Evolutionary conservation across 1,140 invertebrate genomes (phyloP), one percentile per base, ranked within the genome.

Genomic region (Drosophila guanche): DNA sequence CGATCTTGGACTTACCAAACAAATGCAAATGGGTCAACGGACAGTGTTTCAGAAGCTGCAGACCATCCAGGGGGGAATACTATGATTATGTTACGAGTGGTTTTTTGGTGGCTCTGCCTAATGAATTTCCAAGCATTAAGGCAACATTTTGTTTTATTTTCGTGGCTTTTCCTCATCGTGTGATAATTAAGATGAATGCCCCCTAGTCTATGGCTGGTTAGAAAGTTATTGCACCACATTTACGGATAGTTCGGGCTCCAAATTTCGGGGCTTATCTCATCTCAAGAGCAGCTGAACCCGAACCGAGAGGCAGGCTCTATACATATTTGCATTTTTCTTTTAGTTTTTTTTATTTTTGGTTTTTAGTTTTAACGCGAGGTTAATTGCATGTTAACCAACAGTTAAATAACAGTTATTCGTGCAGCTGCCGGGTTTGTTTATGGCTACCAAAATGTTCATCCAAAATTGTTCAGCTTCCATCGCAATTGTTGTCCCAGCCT

Each of bases 181-280:
- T 86, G 77, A 88, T 86, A 86, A 86, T 88, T 86, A 86, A 86
- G 81, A 86, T 79, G 81, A 88, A 86, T 88, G 81, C 86, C 81
- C 83, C 58, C 61, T 6, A n/a, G 37, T 41, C 48, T 51, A 5
- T 47, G 25, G n/a, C 61, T 68, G 53, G 60, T 76, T 84, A 77
- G 81, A 86, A 86, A 86, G 81, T 86, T 85, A 86, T 85, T 86
- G 77, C 80, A 81, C 67, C 81, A 86, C 72, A 86, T 80, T 63
- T 56, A 52, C 48, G 53, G 60, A 40, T 51, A 56, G 43, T 66
- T 47, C 47, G 59, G 57, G 58, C 42, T 12, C 33, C 33, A 37
- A 4, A 37, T 60, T 59, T 41, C 7, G 40, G 40, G 68, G 53
- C 55, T 83, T 69, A 79, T 81, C 79, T 63, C 40, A 47, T 48